Conservation (phyloP, 2,888 invertebrate genomes). For the Phaonia tiefii region DNA sequence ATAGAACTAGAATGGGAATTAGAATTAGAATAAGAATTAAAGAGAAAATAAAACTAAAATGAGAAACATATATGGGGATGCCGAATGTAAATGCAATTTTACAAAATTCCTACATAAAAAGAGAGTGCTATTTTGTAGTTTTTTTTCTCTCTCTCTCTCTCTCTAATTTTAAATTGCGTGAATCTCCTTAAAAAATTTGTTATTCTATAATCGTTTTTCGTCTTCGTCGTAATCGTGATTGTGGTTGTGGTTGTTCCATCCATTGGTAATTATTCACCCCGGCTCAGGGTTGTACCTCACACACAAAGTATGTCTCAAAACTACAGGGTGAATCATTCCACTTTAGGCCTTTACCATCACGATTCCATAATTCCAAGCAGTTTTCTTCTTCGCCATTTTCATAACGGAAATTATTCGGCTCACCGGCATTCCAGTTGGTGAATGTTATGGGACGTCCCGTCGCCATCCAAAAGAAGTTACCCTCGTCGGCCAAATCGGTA, state of each 20-base stretch:
- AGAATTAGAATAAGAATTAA: no score
- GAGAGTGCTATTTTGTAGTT: no score
- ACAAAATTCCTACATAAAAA: no score
- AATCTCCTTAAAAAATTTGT: slow-evolving; percentile 61
- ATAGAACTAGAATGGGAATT: no score
- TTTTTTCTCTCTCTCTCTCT: no score
- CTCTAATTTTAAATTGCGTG: no score
- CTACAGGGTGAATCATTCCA: slow-evolving; percentile 97
- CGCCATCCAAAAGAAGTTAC: slow-evolving; percentile 96
- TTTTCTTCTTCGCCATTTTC: slow-evolving; percentile 97
- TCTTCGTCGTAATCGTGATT: slow-evolving; percentile 32
- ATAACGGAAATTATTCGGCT: slow-evolving; percentile 93
- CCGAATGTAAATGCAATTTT: no score
- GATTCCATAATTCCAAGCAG: slow-evolving; percentile 93
- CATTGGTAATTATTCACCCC: slow-evolving; percentile 22
- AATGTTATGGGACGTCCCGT: slow-evolving; percentile 93
- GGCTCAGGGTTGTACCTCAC: slow-evolving; percentile 85
- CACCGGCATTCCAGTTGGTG: slow-evolving; percentile 96
- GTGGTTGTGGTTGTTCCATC: slow-evolving; percentile 25
- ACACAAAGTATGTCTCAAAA: slow-evolving; percentile 95
- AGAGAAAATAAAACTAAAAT: no score
- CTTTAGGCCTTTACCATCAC: slow-evolving; percentile 94
- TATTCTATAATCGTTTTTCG: slow-evolving; percentile 52
- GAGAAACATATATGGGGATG: no score
- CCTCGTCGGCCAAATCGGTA: slow-evolving; percentile 94